Evolutionary conservation across 2,888 invertebrate genomes (phyloP), one percentile per base, ranked within the genome.

Genomic region (Mythimna ferrago): DNA sequence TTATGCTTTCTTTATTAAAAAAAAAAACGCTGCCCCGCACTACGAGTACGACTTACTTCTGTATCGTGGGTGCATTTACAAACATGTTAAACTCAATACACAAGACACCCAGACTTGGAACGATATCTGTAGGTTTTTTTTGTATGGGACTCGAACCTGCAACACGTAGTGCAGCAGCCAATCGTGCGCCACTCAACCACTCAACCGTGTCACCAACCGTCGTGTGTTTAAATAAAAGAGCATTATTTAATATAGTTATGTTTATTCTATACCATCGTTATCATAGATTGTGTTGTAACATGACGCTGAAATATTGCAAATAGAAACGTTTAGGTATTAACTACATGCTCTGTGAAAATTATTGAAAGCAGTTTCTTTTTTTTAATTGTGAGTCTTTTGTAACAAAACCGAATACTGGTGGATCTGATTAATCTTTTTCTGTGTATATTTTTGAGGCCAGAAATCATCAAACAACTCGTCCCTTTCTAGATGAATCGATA

Each of bases 321-420:
- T 21, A 58, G 11, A 62, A 78, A 78, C 78, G 72, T 76, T 57
- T 53, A 16, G 2, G 9, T 48, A 48, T 48, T 16, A 48, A 14
- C 4, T 5, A 10, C 44, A 14, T 16, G 5, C 14, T 11, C 0
- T 14, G 14, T 16, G 14, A 48, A 16, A 14, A 48, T 14, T 1
- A 48, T 48, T 48, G 44, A 48, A 48, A 48, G 3, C 14, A 4
- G 11, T 11, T 44, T 11, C 1, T 2, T 44, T 44, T 14, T 44
- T 44, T 44, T 44, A 41, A 44, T 10, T 44, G 3, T 14, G 3
- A 4, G 2, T 14, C 10, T 44, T 44, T 44, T 3, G 26, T 44
- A 11, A 11, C 4, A 14, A 44, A 11, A 10, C 44, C 44, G 11
- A 9, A 53, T 7, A 53, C n/a, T 53, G n/a, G n/a, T 53, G 9